Evolutionary conservation across 2,797 vertebrate species (phyloP), one percentile per base, ranked within the genome.

Genomic region (Echeneis naucrates): DNA sequence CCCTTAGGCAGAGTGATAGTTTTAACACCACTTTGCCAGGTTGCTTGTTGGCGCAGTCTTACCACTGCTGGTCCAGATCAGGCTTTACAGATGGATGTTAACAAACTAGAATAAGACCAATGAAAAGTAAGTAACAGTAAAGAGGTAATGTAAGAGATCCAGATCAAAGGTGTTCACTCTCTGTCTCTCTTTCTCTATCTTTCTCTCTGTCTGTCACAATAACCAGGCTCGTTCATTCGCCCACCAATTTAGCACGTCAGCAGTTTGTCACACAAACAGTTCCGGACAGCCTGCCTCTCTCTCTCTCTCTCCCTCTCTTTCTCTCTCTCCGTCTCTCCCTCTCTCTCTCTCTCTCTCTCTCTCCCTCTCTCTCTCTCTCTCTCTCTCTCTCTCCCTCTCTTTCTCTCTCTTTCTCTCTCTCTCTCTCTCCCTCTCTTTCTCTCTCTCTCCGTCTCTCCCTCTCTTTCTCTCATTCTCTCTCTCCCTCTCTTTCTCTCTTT

Each of bases 201-300:
- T 30, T 76, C 21, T 78, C 47, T 51, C 70, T 81, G 51, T 79
- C 48, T n/a, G n/a, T n/a, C n/a, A n/a, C n/a, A n/a, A n/a, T n/a
- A 62, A 60, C 38, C 55, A 54, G 71, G 61, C 56, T 78, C 74
- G 77, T 72, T 83, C 45, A 51, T 53, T 80, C 81, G 66, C 87
- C 82, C 85, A 85, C 85, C 78, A 72, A 47, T 85, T 85, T 65
- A 72, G 66, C 81, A 63, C 77, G 73, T 85, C 14, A 72, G 65
- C 73, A 58, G 62, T 80, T 81, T 77, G 70, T 83, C 60, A 64
- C 68, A 82, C 80, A 83, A 76, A 84, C 69, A 27, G 78, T 76
- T 63, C 68, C 23, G 44, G 86, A 83, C 80, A 81, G 80, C 73
- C 47, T 13, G 69, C 8, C 5, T 50, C 65, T 54, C 19, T 70